These are phyloP conservation scores for Synergus gifuensis DNA, from an alignment of 2,888 invertebrate species.

Conservation along the genomic window DNA sequence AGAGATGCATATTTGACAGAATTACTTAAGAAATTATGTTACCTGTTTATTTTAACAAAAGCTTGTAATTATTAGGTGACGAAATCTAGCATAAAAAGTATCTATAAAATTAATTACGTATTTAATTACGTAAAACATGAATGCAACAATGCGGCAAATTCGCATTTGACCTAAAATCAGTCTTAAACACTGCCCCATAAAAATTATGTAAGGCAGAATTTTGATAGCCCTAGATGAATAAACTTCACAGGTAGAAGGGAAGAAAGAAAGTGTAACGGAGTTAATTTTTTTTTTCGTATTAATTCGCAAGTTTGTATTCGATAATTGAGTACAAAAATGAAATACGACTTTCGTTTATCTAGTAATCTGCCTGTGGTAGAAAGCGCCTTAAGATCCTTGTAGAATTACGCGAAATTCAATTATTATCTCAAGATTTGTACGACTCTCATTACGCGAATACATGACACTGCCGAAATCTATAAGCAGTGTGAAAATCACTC, in stretches of 20 bases:
- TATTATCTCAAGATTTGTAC: neutral
- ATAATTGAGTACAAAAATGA: neutral
- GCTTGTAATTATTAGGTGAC: neutral
- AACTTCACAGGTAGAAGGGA: neutral
- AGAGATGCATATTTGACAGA: too few species aligned
- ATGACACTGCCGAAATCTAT: neutral
- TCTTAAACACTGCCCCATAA: neutral
- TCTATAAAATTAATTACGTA: neutral
- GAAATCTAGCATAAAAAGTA: neutral
- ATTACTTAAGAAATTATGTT: neutral
- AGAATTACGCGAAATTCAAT: neutral
- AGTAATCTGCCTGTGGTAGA: neutral
- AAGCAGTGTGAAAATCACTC: constrained; percentile 23
- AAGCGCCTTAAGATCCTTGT: neutral
- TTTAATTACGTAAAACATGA: neutral
- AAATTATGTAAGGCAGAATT: constrained; percentile 10
- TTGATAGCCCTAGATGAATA: constrained; percentile 11
- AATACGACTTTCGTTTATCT: neutral
- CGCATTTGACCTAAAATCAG: constrained; percentile 5
- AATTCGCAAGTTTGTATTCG: neutral
- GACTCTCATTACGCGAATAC: constrained; percentile 1
- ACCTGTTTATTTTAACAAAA: neutral
- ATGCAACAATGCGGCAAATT: neutral
- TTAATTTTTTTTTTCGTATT: neutral
- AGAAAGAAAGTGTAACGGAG: constrained; percentile 28